A percentile compares a stretch with the other conserved stretches of the same genome.
These are phyloP conservation scores for Drosophila aldrichi DNA, from an alignment of 2,888 invertebrate genomes.

Conservation along the genomic window DNA sequence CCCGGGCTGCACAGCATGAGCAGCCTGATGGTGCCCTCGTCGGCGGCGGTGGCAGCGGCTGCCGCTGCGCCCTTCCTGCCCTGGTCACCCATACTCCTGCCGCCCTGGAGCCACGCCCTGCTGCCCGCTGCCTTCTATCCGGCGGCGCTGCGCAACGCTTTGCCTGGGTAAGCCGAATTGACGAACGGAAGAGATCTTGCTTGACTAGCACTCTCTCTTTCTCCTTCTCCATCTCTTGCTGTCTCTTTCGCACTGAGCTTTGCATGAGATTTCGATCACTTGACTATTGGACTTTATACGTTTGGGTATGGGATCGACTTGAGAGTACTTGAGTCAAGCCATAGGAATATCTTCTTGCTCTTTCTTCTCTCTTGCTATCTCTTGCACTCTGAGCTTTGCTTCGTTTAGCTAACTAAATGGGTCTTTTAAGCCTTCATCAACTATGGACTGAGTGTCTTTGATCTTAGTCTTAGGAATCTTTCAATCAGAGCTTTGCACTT, in stretches of 20 bases:
- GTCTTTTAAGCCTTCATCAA: no score
- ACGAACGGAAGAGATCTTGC: not conserved
- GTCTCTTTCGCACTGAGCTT: not conserved
- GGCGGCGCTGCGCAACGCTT: constrained; percentile 89
- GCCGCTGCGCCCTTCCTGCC: constrained; percentile 90
- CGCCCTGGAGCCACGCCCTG: constrained; percentile 90
- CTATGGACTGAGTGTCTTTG: no score
- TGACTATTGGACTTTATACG: not conserved
- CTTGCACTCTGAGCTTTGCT: no score
- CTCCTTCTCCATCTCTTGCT: not conserved
- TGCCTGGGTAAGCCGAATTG: constrained; percentile 89
- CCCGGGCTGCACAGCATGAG: constrained; percentile 83
- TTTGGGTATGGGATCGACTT: no score
- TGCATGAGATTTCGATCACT: no score
- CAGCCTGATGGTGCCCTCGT: constrained; percentile 83
- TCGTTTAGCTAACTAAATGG: no score
- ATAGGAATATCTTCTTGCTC: no score
- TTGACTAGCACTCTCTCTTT: no score
- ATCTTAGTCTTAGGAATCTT: no score
- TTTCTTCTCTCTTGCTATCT: no score
- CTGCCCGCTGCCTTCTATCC: constrained; percentile 90
- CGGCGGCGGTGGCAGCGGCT: constrained; percentile 87
- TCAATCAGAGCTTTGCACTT: no score
- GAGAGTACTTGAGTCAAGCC: no score
- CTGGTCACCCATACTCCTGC: constrained; percentile 90